Conservation (phyloP, 2,888 invertebrate species). For the Conistra vaccinii region DNA sequence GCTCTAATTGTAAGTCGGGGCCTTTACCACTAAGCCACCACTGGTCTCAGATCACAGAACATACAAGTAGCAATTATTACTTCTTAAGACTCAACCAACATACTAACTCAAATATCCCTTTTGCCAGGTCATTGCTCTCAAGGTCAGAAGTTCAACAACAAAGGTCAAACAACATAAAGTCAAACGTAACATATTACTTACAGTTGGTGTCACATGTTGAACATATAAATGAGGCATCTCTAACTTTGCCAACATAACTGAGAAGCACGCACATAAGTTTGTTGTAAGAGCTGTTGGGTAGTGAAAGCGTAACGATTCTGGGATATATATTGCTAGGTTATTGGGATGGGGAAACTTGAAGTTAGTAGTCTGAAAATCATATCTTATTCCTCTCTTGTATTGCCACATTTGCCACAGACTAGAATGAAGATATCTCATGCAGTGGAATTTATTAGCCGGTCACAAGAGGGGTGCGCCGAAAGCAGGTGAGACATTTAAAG, state of each 20-base stretch:
- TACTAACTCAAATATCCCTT: slow-evolving; percentile 12
- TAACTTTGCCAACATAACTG: slow-evolving; percentile 56
- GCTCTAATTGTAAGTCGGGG: too few relatives aligned
- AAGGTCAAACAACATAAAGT: slow-evolving; percentile 49
- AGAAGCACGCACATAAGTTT: slow-evolving; percentile 55
- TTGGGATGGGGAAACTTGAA: not conserved
- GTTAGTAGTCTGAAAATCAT: too few relatives aligned
- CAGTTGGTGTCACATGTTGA: slow-evolving; percentile 64
- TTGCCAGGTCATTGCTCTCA: slow-evolving; percentile 16
- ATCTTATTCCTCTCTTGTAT: too few relatives aligned
- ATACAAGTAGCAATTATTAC: slow-evolving; percentile 4
- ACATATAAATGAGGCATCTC: slow-evolving; percentile 65
- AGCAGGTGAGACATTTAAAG: too few relatives aligned
- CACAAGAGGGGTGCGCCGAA: too few relatives aligned
- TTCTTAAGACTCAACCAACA: slow-evolving; percentile 1
- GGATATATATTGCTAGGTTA: not conserved
- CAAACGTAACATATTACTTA: slow-evolving; percentile 58
- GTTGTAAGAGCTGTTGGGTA: slow-evolving; percentile 14
- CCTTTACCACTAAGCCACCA: too few relatives aligned
- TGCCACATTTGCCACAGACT: too few relatives aligned
- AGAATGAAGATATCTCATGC: too few relatives aligned
- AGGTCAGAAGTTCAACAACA: slow-evolving; percentile 46
- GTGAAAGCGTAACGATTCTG: slow-evolving; percentile 3
- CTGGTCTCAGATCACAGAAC: too few relatives aligned
- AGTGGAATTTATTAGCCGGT: too few relatives aligned